A percentile compares a stretch with the other conserved stretches of the same genome.
Evolutionary conservation across 2,797 vertebrate species (phyloP).

Genomic region (Avahi laniger): DNA sequence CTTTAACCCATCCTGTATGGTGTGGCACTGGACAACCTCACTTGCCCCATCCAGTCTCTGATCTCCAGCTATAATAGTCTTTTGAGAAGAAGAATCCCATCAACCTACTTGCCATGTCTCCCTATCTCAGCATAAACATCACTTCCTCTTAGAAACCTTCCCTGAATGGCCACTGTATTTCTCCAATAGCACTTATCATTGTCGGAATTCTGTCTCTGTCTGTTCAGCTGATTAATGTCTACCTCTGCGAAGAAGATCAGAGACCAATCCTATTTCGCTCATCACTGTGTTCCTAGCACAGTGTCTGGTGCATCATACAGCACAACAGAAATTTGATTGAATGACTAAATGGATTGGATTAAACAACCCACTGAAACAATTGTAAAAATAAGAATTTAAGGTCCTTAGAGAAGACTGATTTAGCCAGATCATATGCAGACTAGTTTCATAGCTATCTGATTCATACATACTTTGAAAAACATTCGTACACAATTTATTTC

Average conservation of each 20-base stretch:
- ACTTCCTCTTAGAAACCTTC: neutral
- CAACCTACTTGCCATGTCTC: neutral
- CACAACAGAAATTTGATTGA: neutral
- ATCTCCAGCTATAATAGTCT: neutral
- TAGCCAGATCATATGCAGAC: neutral
- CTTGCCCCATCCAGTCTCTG: neutral
- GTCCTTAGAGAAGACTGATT: neutral
- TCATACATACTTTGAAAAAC: neutral
- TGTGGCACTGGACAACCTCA: neutral
- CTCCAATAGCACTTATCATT: neutral
- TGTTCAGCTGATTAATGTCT: neutral
- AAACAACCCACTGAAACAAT: neutral
- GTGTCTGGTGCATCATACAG: neutral
- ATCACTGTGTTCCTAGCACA: neutral
- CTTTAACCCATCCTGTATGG: neutral
- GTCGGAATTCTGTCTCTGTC: neutral
- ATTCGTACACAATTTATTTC: neutral
- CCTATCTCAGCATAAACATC: neutral
- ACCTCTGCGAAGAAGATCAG: neutral
- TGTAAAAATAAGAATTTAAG: conserved; percentile 31
- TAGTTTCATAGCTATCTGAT: conserved; percentile 4
- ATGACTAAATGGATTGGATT: neutral
- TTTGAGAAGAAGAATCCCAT: neutral
- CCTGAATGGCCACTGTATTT: neutral
- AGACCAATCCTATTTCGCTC: neutral